Percentiles rank a stretch among this genome's conserved stretches.
phyloP scores from a whole-genome alignment of 2,113 vertebrate genomes.

The Gyps fulvus region DNA sequence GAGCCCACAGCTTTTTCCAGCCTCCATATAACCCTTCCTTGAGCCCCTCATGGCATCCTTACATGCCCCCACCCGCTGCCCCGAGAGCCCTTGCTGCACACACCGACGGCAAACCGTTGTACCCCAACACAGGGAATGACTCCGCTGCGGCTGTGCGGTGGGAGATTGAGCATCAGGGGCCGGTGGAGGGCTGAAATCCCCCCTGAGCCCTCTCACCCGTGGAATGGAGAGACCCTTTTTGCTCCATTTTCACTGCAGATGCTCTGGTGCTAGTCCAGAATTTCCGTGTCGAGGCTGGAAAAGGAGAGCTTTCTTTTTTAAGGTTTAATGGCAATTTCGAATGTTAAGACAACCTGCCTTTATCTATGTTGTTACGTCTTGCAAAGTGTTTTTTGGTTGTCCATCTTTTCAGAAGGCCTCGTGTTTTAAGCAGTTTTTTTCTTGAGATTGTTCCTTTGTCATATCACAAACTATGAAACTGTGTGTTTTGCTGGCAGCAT shows the following conservation, averaged over 20 bases:
- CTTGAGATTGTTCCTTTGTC: background rate
- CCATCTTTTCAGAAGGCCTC: background rate
- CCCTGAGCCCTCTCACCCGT: rapidly evolving
- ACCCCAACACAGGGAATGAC: rapidly evolving
- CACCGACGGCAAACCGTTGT: rapidly evolving
- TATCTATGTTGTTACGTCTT: background rate
- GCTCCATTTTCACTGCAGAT: background rate
- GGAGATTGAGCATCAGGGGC: rapidly evolving
- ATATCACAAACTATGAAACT: background rate
- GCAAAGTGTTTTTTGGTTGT: background rate
- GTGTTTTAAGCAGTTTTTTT: background rate
- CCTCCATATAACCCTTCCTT: background rate
- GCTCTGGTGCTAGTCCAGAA: background rate
- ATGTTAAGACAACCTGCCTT: background rate
- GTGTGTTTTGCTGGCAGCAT: background rate
- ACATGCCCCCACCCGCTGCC: rapidly evolving
- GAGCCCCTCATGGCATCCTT: background rate
- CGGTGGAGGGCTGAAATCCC: background rate
- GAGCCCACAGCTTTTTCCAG: background rate
- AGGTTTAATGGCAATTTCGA: background rate
- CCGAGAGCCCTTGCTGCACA: rapidly evolving
- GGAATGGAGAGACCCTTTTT: background rate
- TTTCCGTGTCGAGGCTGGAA: background rate
- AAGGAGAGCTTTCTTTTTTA: background rate
- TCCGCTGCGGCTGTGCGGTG: rapidly evolving